Base-by-base conservation (phyloP, 2,888 invertebrate genomes). In the Epinotia nisella region DNA sequence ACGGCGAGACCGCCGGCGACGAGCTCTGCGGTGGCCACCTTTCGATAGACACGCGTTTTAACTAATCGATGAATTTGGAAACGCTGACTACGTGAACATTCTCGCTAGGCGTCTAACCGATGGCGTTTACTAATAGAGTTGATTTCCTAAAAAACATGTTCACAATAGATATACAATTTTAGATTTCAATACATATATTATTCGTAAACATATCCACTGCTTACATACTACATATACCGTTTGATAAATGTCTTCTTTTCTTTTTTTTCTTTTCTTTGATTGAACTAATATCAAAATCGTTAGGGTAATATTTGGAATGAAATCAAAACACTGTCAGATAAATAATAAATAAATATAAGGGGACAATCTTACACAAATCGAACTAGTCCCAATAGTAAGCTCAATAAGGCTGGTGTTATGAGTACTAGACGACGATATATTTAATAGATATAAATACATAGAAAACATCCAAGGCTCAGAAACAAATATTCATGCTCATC, bases 1-100 rank as follows among this genome's bases (percentile, higher is more conserved):
- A 90, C 87, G 88, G 84, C 78, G 82, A 81, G 92, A 90, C 93
- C 92, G 91, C 92, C 92, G 79, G 90, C 88, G 91, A 83, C 83
- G 87, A 79, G 77, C 85, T 79, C 84, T 82, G 80, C 81, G 91
- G 91, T 90, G 91, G 92, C 85, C 90, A 83, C 79, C 78, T 78
- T 66, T 58, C 62, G 11, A 66, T 66, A 41, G 66, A 66, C 66
- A 56, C 21, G 66, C 55, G 21, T 66, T 56, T 66, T 66, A 66
- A 66, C 66, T 66, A 66, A 66, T 68, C 59, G 59, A 68, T 68
- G 49, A 67, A 59, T 66, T 65, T 35, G 41, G 55, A 41, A 66
- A 56, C 39, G 21, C 41, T 17, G n/a, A 2, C 53, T 55, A 21
- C 7, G 19, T 65, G 55, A 21, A 15, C n/a, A n/a, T 24, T 24